These are phyloP conservation scores for Listronotus oregonensis DNA, from an alignment of 1,140 invertebrate species.

Conservation along the genomic window DNA sequence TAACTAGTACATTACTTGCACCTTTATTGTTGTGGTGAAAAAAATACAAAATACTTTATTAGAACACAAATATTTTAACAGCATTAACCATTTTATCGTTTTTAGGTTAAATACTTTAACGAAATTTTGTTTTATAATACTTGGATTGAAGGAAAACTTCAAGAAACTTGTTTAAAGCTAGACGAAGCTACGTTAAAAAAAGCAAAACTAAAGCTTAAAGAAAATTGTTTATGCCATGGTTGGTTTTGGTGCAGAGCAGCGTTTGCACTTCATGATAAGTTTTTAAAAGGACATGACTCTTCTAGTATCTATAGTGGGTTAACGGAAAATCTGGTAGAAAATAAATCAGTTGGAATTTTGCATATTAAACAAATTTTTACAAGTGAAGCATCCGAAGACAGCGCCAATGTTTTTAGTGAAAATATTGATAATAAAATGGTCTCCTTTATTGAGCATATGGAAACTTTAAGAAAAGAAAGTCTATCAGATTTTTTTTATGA, in stretches of 20 bases:
- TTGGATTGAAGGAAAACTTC: constrained; percentile 13
- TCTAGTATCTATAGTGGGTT: constrained; percentile 20
- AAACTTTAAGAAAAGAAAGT: constrained; percentile 39
- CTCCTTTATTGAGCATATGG: constrained; percentile 35
- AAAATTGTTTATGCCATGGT: constrained; percentile 17
- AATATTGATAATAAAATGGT: too few species aligned
- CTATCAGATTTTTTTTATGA: constrained; percentile 36
- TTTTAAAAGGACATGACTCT: not conserved
- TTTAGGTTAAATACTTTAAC: constrained; percentile 51
- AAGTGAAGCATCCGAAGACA: not conserved
- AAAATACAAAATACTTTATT: too few species aligned
- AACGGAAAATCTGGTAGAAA: constrained; percentile 19
- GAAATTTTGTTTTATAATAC: constrained; percentile 36
- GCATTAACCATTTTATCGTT: too few species aligned
- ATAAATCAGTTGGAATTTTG: constrained; percentile 31
- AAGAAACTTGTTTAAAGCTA: not conserved
- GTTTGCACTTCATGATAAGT: constrained; percentile 31
- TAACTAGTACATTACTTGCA: too few species aligned
- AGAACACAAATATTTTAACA: too few species aligned
- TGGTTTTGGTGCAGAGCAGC: constrained; percentile 44
- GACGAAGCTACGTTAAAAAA: constrained; percentile 13
- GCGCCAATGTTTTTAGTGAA: too few species aligned
- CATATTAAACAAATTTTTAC: constrained; percentile 47
- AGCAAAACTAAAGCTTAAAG: constrained; percentile 16
- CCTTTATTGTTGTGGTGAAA: too few species aligned